These are phyloP conservation scores for Pseudomyrmex gracilis DNA, from an alignment of 1,140 invertebrate species.

Conservation along the genomic window DNA sequence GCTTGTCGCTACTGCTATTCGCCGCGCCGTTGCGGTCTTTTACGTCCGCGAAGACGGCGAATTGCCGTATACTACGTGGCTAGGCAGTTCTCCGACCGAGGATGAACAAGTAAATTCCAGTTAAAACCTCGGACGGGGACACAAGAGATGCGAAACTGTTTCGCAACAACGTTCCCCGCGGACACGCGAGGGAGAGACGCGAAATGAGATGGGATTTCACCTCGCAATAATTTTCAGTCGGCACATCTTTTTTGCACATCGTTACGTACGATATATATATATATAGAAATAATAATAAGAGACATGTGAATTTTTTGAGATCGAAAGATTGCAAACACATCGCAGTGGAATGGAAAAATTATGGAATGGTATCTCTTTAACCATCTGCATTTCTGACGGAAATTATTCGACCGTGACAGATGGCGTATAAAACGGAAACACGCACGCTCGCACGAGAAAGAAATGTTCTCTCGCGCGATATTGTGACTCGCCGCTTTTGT, in stretches of 20 bases:
- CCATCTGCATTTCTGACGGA: too few relatives aligned
- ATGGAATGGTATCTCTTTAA: too few relatives aligned
- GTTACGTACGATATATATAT: too few relatives aligned
- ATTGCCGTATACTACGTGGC: constrained; percentile 44
- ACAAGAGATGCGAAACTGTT: background rate
- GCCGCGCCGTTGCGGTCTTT: constrained; percentile 57
- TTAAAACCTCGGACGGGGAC: background rate
- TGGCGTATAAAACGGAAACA: too few relatives aligned
- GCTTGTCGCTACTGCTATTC: constrained; percentile 63
- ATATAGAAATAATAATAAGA: too few relatives aligned
- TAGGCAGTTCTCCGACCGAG: constrained; percentile 14
- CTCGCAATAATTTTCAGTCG: too few relatives aligned
- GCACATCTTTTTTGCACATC: too few relatives aligned
- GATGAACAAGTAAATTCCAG: constrained; percentile 23
- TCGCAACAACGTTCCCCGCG: background rate
- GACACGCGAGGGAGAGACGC: too few relatives aligned
- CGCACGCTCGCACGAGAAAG: background rate
- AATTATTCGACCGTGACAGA: too few relatives aligned
- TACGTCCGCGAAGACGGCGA: constrained; percentile 62
- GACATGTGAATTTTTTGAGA: too few relatives aligned
- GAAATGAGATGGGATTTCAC: background rate
- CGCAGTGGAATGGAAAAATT: too few relatives aligned
- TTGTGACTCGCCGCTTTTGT: background rate
- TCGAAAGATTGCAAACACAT: too few relatives aligned
- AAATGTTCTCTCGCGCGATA: background rate